A percentile compares a stretch with the other conserved stretches of the same genome.
phyloP scores from a whole-genome alignment of 2,797 vertebrate species.

The Falco berigora region DNA sequence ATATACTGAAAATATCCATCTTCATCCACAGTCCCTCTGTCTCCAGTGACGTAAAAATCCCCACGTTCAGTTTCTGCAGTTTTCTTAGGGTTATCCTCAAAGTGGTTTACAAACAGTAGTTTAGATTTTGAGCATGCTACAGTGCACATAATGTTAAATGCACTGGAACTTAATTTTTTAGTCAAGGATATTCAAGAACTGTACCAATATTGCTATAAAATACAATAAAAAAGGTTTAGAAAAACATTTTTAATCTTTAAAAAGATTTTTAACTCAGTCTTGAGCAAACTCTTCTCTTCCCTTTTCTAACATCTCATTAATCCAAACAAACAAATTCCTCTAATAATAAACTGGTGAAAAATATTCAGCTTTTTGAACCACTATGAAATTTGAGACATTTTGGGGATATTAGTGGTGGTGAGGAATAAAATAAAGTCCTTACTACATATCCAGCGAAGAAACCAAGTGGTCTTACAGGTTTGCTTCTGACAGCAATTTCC shows the following conservation, averaged over 20 bases:
- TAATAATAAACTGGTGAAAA: not conserved
- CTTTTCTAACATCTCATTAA: not conserved
- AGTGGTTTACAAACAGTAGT: not conserved
- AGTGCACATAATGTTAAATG: not conserved
- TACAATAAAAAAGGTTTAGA: not conserved
- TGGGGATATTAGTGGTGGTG: not conserved
- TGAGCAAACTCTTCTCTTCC: not conserved
- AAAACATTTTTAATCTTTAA: not conserved
- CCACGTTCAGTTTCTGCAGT: constrained; percentile 72
- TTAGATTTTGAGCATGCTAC: not conserved
- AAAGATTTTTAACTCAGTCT: not conserved
- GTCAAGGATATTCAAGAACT: not conserved
- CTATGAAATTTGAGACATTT: not conserved
- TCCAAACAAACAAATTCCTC: not conserved
- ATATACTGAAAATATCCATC: constrained; percentile 81
- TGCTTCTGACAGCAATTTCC: constrained; percentile 77
- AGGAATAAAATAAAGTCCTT: not conserved
- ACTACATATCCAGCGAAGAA: constrained; percentile 81
- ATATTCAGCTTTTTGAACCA: not conserved
- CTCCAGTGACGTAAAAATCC: constrained; percentile 81
- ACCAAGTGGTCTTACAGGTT: constrained; percentile 75
- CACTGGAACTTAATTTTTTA: not conserved
- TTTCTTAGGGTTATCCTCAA: constrained; percentile 74
- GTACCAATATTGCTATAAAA: not conserved
- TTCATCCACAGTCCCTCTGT: constrained; percentile 73